phyloP scores from a whole-genome alignment of 2,888 invertebrate genomes.

The Hofmannophila pseudospretella region DNA sequence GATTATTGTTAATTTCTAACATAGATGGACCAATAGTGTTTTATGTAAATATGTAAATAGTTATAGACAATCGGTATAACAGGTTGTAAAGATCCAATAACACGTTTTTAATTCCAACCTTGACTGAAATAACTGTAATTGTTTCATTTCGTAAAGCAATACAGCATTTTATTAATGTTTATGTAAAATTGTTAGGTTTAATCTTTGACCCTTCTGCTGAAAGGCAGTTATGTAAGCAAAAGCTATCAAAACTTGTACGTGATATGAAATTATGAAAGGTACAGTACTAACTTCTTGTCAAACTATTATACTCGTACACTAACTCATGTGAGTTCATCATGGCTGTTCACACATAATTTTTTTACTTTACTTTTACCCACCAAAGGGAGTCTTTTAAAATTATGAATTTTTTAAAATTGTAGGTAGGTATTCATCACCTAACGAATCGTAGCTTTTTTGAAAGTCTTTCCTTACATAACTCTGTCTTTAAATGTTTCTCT shows the following conservation, averaged over 20 bases:
- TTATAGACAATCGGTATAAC: conserved; percentile 52
- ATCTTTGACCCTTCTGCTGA: conserved; percentile 1
- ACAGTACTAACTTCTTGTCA: neutral
- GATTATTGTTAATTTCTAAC: conserved; percentile 37
- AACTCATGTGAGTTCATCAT: too few species aligned
- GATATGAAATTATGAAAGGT: conserved; percentile 1
- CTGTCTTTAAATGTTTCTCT: neutral
- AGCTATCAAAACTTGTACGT: neutral
- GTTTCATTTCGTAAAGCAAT: conserved; percentile 6
- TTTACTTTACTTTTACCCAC: too few species aligned
- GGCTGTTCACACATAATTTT: too few species aligned
- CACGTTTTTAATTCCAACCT: conserved; percentile 29
- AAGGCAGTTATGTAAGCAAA: conserved; percentile 3
- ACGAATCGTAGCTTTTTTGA: too few species aligned
- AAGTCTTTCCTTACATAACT: too few species aligned
- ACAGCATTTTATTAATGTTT: conserved; percentile 9
- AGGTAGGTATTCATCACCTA: too few species aligned
- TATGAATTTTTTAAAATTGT: too few species aligned
- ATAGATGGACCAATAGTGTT: conserved; percentile 73
- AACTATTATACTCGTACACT: too few species aligned
- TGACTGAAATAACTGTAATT: conserved; percentile 32
- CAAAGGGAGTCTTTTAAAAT: too few species aligned
- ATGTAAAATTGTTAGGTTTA: conserved; percentile 1
- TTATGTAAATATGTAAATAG: conserved; percentile 72
- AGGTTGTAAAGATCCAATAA: conserved; percentile 46